Conservation (phyloP, 2,797 vertebrate species). For the Crocodylus rhombifer region DNA sequence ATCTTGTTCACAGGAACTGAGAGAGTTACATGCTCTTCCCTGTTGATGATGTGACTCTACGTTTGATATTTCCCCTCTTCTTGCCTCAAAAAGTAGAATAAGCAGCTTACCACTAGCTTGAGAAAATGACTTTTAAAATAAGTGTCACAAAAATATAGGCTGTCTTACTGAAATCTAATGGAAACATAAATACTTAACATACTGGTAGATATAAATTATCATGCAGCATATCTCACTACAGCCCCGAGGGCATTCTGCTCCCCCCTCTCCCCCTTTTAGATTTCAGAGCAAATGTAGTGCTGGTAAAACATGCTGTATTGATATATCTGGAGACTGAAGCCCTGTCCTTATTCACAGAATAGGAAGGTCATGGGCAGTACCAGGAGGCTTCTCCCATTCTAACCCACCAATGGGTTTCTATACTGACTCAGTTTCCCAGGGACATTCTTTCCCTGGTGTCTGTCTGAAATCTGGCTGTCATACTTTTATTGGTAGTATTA, state of each 20-base stretch:
- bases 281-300: background rate
- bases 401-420: background rate
- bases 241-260: background rate
- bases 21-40: background rate
- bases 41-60: background rate
- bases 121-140: conserved; percentile 32
- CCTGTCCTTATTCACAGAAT: background rate
- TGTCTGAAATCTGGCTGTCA: conserved; percentile 3
- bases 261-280: background rate
- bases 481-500: background rate
- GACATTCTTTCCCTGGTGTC: background rate
- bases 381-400: rapidly evolving
- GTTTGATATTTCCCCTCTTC: rapidly evolving
- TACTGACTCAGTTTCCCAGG: background rate
- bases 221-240: conserved; percentile 10
- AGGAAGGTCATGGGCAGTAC: background rate
- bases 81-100: background rate
- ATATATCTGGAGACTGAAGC: background rate
- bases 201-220: background rate
- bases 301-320: background rate
- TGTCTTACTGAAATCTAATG: background rate
- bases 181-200: background rate
- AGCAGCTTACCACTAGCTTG: background rate
- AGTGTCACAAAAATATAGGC: background rate
- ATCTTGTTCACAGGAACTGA: background rate